Evolutionary conservation across 2,797 vertebrate species (phyloP), one percentile per base, ranked within the genome.

Genomic region (Melanogrammus aeglefinus): DNA sequence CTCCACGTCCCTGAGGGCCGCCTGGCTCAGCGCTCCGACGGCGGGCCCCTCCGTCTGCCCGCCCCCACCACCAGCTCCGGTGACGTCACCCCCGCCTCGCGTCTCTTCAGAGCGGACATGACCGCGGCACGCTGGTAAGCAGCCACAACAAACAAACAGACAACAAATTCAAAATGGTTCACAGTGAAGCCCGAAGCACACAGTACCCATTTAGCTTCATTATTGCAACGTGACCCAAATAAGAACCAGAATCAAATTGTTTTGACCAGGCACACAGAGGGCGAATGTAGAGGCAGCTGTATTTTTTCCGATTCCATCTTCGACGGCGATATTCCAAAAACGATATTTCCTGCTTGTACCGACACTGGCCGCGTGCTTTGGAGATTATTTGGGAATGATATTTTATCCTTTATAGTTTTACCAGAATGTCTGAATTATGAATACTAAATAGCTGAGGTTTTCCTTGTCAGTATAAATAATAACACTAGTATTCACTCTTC

Each of bases 1-100:
- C 70, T 89, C 6, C 0, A 78, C 79, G 39, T 93, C 87, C 76
- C 63, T 85, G 78, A 92, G 76, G 0, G 77, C 80, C 33, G 82
- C 79, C 72, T 10, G 76, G 79, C 73, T 84, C 63, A 69, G 24
- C 63, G 24, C n/a, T 24, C 57, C 57, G 6, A 63, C 5, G 21
- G 57, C 6, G 57, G 57, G 27, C 27, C 14, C 29, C 24, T 71
- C 9, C 27, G 3, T 8, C 69, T 16, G 66, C 69, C 29, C 2
- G 27, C 69, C 27, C 10, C 24, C 13, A 29, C 66, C 66, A 13
- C 66, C 66, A 14, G n/a, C 66, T 0, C 21, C 70, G 6, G 31
- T 69, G 63, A 69, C 24, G 4, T 69, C 63, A 69, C 24, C 57
- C n/a, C 57, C 21, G 57, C 57, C 57, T 63, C 1, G 57, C 2